Base-by-base conservation (phyloP, 1,140 invertebrate genomes). In the Bicyclus anynana region DNA sequence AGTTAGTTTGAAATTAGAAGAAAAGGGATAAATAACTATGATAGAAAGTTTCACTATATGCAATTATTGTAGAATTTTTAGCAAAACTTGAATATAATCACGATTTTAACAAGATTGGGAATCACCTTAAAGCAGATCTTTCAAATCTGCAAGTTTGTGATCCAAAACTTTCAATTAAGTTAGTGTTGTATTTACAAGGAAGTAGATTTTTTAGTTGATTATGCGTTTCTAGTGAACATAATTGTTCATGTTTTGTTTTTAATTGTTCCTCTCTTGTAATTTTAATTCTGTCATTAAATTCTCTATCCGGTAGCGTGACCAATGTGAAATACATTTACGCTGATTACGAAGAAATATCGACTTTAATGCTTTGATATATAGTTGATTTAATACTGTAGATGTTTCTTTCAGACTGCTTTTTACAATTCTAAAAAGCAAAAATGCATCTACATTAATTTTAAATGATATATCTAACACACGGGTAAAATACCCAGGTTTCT, bases 261-360 rank as follows among this genome's bases (percentile, higher is more conserved):
- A 5, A 14, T 47, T 46, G 26, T 18, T 49, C 29, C 20, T 6
- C 14, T 48, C n/a, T 49, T 37, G 9, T 20, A 54, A 54, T 29
- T 44, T 16, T 10, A 23, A 54, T 48, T 12, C 2, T 23, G 13
- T 40, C 14, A 26, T 49, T 55, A 55, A 55, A 55, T 49, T 55
- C 46, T 26, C 47, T 14, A 38, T 13, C 44, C 12, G 44, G 29
- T 38, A 17, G 29, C 17, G 13, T 49, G 20, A 44, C 48, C 33
- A 27, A 38, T 48, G 49, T 40, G 12, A 17, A 52, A 38, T 21
- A 38, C 18, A 33, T 38, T 40, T 52, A 20, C 16, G 35, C 9
- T 52, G 18, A 26, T 14, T 12, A 10, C 18, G 18, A 52, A 16
- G 13, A 2, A 51, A 40, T 40, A 38, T 16, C 7, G 12, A 52